Percentiles rank a stretch among this genome's conserved stretches.
Conservation (phyloP, 1,140 invertebrate genomes). For the Pseudobourletiella spinata region DNA sequence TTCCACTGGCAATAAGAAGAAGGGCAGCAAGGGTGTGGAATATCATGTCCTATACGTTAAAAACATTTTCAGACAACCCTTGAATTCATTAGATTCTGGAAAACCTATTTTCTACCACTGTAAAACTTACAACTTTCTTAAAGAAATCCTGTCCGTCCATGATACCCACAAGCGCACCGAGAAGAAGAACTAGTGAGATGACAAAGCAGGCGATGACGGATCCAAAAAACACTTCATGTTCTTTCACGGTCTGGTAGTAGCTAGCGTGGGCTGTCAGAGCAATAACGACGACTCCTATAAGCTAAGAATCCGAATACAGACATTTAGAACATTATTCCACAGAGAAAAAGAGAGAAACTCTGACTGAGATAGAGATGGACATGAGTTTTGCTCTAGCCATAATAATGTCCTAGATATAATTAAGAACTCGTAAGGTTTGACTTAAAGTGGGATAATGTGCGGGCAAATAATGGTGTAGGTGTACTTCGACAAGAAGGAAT, state of each 20-base stretch:
- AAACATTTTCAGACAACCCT: too few species aligned
- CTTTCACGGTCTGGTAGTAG: neutral
- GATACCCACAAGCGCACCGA: neutral
- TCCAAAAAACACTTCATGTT: slow-evolving; percentile 13
- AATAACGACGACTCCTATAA: slow-evolving; percentile 2
- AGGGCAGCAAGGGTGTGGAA: neutral
- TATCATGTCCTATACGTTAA: neutral
- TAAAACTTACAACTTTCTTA: neutral
- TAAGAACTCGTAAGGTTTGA: too few species aligned
- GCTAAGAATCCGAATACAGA: neutral
- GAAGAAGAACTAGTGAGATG: neutral
- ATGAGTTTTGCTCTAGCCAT: too few species aligned
- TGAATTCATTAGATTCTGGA: too few species aligned
- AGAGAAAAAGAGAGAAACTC: too few species aligned
- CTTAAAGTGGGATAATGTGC: too few species aligned
- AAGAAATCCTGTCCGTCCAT: slow-evolving; percentile 3
- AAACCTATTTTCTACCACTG: too few species aligned
- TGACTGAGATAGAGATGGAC: too few species aligned
- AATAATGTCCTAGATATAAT: too few species aligned
- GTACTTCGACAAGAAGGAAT: too few species aligned
- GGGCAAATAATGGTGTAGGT: too few species aligned
- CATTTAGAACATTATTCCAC: neutral
- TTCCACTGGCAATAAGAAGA: slow-evolving; percentile 1
- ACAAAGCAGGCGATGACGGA: neutral
- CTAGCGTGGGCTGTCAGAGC: neutral